Base-by-base conservation (phyloP, 2,888 invertebrate species). In the Caenorhabditis sulstoni region DNA sequence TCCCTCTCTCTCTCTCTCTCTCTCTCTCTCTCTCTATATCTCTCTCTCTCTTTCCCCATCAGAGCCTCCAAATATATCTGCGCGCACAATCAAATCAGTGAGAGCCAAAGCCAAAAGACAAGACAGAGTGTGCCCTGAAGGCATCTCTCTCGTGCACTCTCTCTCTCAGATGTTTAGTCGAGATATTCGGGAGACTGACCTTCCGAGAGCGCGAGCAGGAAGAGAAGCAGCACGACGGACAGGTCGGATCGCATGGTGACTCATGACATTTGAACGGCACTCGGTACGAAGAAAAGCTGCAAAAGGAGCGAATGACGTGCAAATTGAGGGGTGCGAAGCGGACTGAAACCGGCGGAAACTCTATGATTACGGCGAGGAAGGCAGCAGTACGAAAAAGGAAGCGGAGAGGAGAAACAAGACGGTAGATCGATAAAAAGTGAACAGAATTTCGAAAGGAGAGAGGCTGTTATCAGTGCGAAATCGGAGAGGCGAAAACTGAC, bases 71-170 rank as follows among this genome's bases (percentile, higher is more conserved):
- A 70, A 70, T 71, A 71, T 71, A 71, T 71, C 71, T 71, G 57
- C 55, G 57, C 62, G 57, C 57, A 35, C 71, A 71, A 71, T 71
- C 71, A 64, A 71, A 71, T 71, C 71, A 71, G 59, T 68, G 67
- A 58, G 58, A 58, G 52, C 41, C 53, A 50, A 50, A 58, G 52
- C 41, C 45, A 50, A 39, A 66, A 66, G 55, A 66, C 49, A 62
- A 62, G 45, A 20, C 62, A 50, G 29, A 3, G 49, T 50, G 58
- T 67, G 67, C 67, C 67, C 67, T 58, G 41, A 58, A 66, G 67
- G 67, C 67, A 67, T 67, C 52, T 49, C 12, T 49, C 29, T 29
- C 29, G 53, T 52, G 50, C 49, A 53, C 66, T 58, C 57, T 58
- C 20, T 39, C 37, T 39, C 53, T 9, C 37, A 70, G 70, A 70